Evolutionary conservation across 1,140 invertebrate genomes (phyloP), one percentile per base, ranked within the genome.

Genomic region (Zaprionus camerounensis): DNA sequence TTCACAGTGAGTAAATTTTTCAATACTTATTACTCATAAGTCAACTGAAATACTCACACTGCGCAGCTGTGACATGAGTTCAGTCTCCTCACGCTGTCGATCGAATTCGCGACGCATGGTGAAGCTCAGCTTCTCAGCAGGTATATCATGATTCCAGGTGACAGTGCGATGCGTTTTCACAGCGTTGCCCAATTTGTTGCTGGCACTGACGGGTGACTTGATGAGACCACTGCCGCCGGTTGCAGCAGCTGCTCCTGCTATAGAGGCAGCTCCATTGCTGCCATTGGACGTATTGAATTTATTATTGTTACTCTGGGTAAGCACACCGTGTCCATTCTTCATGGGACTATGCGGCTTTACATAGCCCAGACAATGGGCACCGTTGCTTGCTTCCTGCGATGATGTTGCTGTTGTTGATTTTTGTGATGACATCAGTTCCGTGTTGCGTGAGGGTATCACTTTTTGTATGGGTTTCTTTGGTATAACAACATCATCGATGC

Each of bases 101-200:
- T 98, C 97, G 70, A 98, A 97, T 90, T 98, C 97, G 71, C 97
- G 94, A 81, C 97, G 95, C 96, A 98, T 98, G 6, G 98, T 98
- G 93, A 98, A 98, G 77, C 96, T 97, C 77, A 97, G 95, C 91
- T 97, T 97, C 72, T 97, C 96, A 4, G 94, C 92, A 20, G 95
- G 93, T 64, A 95, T 93, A 73, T 96, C 95, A 71, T 95, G 95
- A 82, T 95, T 97, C 96, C 96, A 97, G 66, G 94, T 92, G 53
- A 93, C 92, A 12, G 82, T 91, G 26, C 91, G 86, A 75, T 87
- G 76, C 3, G 91, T 78, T 65, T 92, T 92, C 6, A 88, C 80
- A 0, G 82, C 88, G 0, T 82, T 91, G 17, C 78, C 75, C 67
- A 92, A 13, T 55, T 91, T 91, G 20, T 71, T 78, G 24, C 49